phyloP scores from a whole-genome alignment of 2,888 invertebrate genomes.

The Drosophila diplacantha region DNA sequence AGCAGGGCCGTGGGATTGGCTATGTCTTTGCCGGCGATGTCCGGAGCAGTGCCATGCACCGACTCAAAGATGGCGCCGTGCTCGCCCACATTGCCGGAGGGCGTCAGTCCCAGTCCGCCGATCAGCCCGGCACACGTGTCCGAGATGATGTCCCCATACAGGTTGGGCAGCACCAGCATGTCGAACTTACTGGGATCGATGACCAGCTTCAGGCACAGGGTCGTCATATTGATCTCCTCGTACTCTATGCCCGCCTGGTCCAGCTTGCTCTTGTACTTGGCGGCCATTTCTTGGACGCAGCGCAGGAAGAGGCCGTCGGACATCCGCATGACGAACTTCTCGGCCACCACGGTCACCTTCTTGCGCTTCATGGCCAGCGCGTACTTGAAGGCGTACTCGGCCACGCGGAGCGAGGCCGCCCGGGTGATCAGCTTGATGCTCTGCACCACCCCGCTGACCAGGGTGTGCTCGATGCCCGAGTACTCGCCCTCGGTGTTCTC shows the following conservation, averaged over 20 bases:
- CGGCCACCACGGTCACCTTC: conserved; percentile 98
- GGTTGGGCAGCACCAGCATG: conserved; percentile 97
- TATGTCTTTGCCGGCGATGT: conserved; percentile 96
- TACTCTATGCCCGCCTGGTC: conserved; percentile 88
- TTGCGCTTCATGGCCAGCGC: conserved; percentile 91
- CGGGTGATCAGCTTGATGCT: conserved; percentile 99
- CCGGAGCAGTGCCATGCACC: conserved; percentile 98
- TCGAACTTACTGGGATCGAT: conserved; percentile 96
- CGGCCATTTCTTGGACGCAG: conserved; percentile 95
- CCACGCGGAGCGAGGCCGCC: conserved; percentile 94
- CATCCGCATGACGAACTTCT: conserved; percentile 99
- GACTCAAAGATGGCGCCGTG: conserved; percentile 98
- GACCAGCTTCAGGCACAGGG: conserved; percentile 98
- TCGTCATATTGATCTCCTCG: conserved; percentile 97
- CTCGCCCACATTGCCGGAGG: conserved; percentile 98
- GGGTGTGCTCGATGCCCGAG: conserved; percentile 99
- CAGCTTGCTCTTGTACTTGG: conserved; percentile 81
- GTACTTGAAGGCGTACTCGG: conserved; percentile 97
- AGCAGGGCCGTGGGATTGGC: conserved; percentile 98
- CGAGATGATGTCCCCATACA: conserved; percentile 98
- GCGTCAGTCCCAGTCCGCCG: conserved; percentile 97
- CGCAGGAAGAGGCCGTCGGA: conserved; percentile 98
- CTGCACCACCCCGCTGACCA: conserved; percentile 98
- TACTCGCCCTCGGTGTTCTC: conserved; percentile 99
- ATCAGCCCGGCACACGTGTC: conserved; percentile 99